Conservation (phyloP, 2,888 invertebrate genomes). For the Sepiola atlantica region DNA sequence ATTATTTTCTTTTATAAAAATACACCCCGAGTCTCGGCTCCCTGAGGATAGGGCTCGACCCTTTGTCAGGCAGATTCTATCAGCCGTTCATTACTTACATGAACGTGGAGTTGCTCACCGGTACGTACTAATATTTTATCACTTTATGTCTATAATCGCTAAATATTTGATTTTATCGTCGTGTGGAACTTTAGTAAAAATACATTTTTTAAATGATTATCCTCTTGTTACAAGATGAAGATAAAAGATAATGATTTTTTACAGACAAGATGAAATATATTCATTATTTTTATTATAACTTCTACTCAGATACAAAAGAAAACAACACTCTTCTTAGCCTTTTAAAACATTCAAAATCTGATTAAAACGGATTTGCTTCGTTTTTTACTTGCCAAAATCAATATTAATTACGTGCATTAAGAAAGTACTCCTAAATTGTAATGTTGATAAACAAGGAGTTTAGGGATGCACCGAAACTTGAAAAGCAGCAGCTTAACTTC, state of each 20-base stretch:
- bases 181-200: not conserved
- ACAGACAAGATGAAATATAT: no score
- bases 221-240: not conserved
- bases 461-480: no score
- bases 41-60: constrained; percentile 78
- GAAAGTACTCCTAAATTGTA: no score
- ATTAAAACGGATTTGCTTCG: no score
- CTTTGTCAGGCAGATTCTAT: constrained; percentile 81
- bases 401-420: no score
- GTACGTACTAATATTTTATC: constrained; percentile 72
- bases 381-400: no score
- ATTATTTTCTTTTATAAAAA: constrained; percentile 81
- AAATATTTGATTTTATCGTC: not conserved
- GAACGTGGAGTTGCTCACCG: constrained; percentile 82
- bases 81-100: constrained; percentile 83
- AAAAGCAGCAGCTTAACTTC: no score
- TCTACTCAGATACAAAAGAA: no score
- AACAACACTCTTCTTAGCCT: no score
- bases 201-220: not conserved
- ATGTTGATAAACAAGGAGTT: no score
- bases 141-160: not conserved
- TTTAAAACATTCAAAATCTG: no score
- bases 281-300: no score
- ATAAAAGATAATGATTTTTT: not conserved
- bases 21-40: constrained; percentile 78